phyloP scores from a whole-genome alignment of 2,113 vertebrate genomes.

The Daphoenositta chrysoptera region DNA sequence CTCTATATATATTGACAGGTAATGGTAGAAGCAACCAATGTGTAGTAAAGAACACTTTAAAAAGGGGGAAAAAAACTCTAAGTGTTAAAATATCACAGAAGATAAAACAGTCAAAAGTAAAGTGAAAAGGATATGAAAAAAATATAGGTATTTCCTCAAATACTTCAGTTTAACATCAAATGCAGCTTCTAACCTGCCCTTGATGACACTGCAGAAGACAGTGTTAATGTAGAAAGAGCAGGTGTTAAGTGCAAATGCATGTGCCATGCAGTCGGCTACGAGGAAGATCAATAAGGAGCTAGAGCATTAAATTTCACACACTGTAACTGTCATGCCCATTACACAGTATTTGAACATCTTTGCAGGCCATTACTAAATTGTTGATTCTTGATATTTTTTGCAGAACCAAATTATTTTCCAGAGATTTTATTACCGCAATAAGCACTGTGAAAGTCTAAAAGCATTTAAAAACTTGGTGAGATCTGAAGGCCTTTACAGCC shows the following conservation, averaged over 20 bases:
- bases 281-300: constrained; percentile 75
- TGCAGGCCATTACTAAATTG: not conserved
- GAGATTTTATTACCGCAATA: not conserved
- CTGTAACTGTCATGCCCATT: constrained; percentile 66
- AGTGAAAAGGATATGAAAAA: not conserved
- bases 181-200: not conserved
- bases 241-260: constrained; percentile 56
- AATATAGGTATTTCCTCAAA: not conserved
- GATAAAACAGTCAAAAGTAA: not conserved
- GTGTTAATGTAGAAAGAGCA: constrained; percentile 76
- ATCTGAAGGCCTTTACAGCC: not conserved
- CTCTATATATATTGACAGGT: not conserved
- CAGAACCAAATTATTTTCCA: constrained; percentile 14
- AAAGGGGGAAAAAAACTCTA: rapidly evolving
- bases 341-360: not conserved
- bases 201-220: constrained; percentile 63
- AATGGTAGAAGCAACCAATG: not conserved
- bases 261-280: constrained; percentile 23
- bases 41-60: not conserved
- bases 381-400: not conserved
- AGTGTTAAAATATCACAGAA: not conserved
- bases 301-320: constrained; percentile 80
- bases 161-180: not conserved
- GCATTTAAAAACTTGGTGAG: not conserved
- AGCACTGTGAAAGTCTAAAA: not conserved